Evolutionary conservation across 2,888 invertebrate species (phyloP).

Genomic region (Microctonus aethiopoides): DNA sequence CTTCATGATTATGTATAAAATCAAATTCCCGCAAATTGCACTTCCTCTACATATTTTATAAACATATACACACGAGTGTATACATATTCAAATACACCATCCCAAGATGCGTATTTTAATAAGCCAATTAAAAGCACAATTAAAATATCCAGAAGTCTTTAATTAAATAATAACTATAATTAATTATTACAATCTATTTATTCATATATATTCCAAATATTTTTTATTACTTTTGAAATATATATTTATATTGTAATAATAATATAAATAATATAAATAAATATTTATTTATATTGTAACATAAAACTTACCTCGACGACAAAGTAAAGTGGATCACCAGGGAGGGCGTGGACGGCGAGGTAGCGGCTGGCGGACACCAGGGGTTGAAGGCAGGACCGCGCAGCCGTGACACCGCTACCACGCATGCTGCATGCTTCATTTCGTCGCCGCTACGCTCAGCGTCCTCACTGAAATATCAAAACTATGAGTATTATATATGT

Average conservation of each 20-base stretch:
- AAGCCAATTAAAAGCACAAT: too few species aligned
- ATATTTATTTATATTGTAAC: not conserved
- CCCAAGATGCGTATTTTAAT: too few species aligned
- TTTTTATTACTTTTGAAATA: too few species aligned
- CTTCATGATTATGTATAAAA: not conserved
- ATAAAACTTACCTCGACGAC: constrained; percentile 62
- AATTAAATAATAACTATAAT: too few species aligned
- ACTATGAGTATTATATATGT: not conserved
- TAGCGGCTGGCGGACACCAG: constrained; percentile 68
- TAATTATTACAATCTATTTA: too few species aligned
- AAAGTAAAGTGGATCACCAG: constrained; percentile 70
- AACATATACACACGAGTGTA: not conserved
- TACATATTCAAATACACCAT: too few species aligned
- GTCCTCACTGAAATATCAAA: constrained; percentile 58
- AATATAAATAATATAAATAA: too few species aligned
- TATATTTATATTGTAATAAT: not conserved
- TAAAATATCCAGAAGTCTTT: too few species aligned
- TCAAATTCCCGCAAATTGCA: not conserved
- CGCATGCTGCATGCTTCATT: constrained; percentile 68
- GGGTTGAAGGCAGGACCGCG: constrained; percentile 68
- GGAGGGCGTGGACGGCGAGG: constrained; percentile 66
- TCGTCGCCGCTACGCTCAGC: constrained; percentile 67
- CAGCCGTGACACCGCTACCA: constrained; percentile 68
- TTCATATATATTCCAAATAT: too few species aligned
- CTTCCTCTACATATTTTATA: not conserved